Conservation (phyloP, 2,888 invertebrate genomes). For the Thera obeliscata region DNA sequence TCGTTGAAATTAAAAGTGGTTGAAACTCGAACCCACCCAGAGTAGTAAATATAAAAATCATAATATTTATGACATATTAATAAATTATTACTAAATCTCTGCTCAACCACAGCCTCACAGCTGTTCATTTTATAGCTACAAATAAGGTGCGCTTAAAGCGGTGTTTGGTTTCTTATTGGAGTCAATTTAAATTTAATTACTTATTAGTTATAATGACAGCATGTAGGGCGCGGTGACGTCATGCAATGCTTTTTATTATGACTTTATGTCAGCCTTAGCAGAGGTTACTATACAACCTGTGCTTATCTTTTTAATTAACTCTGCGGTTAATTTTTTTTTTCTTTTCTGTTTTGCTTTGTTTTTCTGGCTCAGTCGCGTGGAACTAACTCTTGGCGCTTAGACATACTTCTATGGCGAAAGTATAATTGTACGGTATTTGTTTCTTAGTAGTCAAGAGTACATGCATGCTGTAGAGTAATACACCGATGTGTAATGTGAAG, state of each 20-base stretch:
- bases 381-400: not conserved
- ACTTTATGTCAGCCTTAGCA: not conserved
- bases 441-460: not conserved
- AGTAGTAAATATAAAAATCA: no score
- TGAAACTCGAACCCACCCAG: conserved; percentile 9
- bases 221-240: conserved; percentile 2
- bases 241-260: conserved; percentile 7
- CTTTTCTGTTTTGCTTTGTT: no score
- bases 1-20: conserved; percentile 15
- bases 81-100: not conserved
- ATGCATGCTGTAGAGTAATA: not conserved
- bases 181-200: not conserved
- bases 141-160: conserved; percentile 5
- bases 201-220: no score
- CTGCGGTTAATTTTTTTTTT: no score
- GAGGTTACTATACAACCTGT: no score
- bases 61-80: no score
- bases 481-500: not conserved
- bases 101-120: conserved; percentile 9
- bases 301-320: no score
- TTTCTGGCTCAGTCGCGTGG: no score
- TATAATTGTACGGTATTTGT: not conserved
- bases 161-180: conserved; percentile 4
- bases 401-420: not conserved
- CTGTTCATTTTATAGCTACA: conserved; percentile 9